Base-by-base conservation (phyloP, 2,113 vertebrate genomes). In the Nycticebus coucang region DNA sequence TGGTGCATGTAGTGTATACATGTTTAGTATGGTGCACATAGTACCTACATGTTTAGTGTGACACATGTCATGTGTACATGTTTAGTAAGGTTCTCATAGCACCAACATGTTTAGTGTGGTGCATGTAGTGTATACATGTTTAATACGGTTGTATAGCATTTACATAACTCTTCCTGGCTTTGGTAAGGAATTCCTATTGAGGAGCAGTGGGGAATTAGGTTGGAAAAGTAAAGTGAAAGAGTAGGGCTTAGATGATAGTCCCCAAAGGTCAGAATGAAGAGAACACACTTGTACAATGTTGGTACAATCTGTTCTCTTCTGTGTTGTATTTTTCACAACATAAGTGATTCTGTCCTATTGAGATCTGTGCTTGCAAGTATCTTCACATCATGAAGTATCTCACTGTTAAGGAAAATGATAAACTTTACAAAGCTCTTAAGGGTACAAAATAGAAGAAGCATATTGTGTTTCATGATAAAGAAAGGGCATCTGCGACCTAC, bases 311-410 rank as follows among this genome's bases (percentile, higher is more conserved):
- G 71, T 26, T 64, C 14, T n/a, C 22, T 78, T 59, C 19, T 72
- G 9, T 7, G 6, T 26, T 37, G 21, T 15, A 26, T 71, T 81
- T 87, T 60, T 77, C 28, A 69, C 53, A 79, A 53, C 5, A 53
- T 74, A 41, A 33, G n/a, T 66, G 72, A 26, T 71, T 75, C 14
- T 88, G 74, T 87, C 77, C 82, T 55, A 17, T 55, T 45, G 75
- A 95, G 72, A 85, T 68, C 35, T 86, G 7, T 59, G 59, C 71
- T 91, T 91, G 53, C 55, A 66, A 89, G 53, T 60, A 59, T 35
- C 60, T 83, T 33, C 69, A n/a, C 7, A 68, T 77, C 28, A 55
- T 19, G 21, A 90, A 64, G 30, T 79, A 4, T 86, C 74, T 93
- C n/a, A 37, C 10, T 35, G 57, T 92, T 79, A 71, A 92, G 18